Evolutionary conservation across 2,888 invertebrate genomes (phyloP).

Genomic region (Odontocolon sp.): DNA sequence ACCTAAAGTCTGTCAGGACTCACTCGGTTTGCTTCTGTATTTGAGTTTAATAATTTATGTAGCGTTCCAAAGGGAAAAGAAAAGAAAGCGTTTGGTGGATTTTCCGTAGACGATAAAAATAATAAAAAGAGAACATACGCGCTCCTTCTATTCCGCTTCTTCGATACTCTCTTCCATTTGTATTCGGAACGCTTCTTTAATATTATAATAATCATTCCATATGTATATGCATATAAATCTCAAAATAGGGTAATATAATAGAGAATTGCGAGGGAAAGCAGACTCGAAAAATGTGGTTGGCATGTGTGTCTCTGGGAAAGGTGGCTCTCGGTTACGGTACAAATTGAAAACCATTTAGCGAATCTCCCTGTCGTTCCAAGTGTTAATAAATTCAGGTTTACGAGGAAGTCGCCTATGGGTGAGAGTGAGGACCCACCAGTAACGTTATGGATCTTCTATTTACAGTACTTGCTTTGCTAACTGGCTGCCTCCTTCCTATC

Average conservation of each 20-base stretch:
- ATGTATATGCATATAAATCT: slow-evolving; percentile 65
- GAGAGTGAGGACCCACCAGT: slow-evolving; percentile 38
- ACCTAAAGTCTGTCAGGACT: neutral
- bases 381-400: slow-evolving; percentile 81
- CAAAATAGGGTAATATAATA: slow-evolving; percentile 44
- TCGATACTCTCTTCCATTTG: slow-evolving; percentile 28
- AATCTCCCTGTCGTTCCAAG: slow-evolving; percentile 77
- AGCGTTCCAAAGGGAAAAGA: neutral
- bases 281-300: slow-evolving; percentile 58
- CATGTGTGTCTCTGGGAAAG: slow-evolving; percentile 66
- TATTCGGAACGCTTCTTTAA: slow-evolving; percentile 37
- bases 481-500: neutral
- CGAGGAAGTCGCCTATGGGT: slow-evolving; percentile 61
- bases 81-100: neutral
- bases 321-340: slow-evolving; percentile 72
- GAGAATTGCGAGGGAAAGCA: slow-evolving; percentile 53
- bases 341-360: slow-evolving; percentile 81
- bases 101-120: slow-evolving; percentile 7
- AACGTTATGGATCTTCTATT: slow-evolving; percentile 58
- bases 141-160: slow-evolving; percentile 1
- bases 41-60: slow-evolving; percentile 3
- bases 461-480: slow-evolving; percentile 48
- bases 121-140: slow-evolving; percentile 11
- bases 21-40: neutral
- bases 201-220: slow-evolving; percentile 41